Evolutionary conservation across 2,113 vertebrate species (phyloP), one percentile per base, ranked within the genome.

Genomic region (Cryptoleucopteryx plumbea): DNA sequence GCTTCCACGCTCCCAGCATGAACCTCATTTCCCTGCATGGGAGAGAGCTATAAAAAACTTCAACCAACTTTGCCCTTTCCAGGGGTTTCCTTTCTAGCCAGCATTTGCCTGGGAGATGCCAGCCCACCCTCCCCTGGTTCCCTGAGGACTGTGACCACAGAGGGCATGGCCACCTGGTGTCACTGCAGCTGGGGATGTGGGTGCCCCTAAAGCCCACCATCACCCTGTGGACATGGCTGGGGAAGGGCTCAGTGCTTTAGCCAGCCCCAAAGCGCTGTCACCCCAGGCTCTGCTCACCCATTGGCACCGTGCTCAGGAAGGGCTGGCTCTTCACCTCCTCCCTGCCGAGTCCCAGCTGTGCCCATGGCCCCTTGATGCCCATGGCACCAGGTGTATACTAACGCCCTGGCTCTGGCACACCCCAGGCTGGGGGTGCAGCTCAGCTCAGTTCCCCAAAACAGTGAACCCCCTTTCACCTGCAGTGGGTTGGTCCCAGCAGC

Each of bases 341-440:
- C 1, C 7, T 29, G 26, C 19, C 18, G 2, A 65, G 56, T 73
- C 27, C 36, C 22, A 50, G 23, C 32, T 74, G 27, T 22, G 27
- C 11, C 34, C 5, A 2, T 27, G 42, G 15, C 29, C 11, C 10
- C 14, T 38, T 0, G 0, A n/a, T 47, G 32, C 20, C 36, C 4
- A 7, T 16, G 15, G 36, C 34, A 40, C 38, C n/a, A 67, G 14
- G 3, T 31, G 5, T 34, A 34, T 25, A 13, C 7, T 52, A 61
- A 38, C 7, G 34, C 18, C 25, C 20, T 52, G 26, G 21, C 59
- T 62, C 61, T 67, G 43, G 43, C n/a, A 31, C 9, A 29, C 14
- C 34, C 18, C 27, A 71, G n/a, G 50, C 16, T 75, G 11, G 19
- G 13, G 10, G 4, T 56, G 38, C n/a, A 85, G 26, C n/a, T 56